These are phyloP conservation scores for Chrosomus eos DNA, from an alignment of 2,797 vertebrate genomes.

Conservation along the genomic window DNA sequence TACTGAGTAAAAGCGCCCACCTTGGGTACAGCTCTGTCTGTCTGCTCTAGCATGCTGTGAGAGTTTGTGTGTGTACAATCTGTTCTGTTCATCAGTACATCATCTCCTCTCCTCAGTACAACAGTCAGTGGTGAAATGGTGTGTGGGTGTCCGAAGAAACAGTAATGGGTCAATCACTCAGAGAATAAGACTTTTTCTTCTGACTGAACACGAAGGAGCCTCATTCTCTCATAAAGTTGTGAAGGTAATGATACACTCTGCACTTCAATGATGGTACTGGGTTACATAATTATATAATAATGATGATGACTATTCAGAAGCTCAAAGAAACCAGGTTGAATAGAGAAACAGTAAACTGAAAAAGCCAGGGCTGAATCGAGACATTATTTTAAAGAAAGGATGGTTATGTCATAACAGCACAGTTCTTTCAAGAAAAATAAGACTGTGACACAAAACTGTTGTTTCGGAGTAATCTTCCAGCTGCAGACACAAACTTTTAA, in stretches of 20 bases:
- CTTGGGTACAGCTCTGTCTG: slow-evolving; percentile 6
- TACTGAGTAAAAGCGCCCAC: slow-evolving; percentile 39
- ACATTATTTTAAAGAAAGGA: slow-evolving; percentile 13
- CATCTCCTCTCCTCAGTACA: slow-evolving; percentile 38
- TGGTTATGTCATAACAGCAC: background rate
- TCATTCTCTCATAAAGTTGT: slow-evolving; percentile 32
- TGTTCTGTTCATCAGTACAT: slow-evolving; percentile 55
- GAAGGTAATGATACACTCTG: slow-evolving; percentile 42
- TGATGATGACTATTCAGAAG: slow-evolving; percentile 30
- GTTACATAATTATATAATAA: slow-evolving; percentile 44
- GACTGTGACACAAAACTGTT: slow-evolving; percentile 5
- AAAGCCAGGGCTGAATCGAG: slow-evolving; percentile 23
- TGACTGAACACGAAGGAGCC: slow-evolving; percentile 5
- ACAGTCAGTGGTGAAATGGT: slow-evolving; percentile 38
- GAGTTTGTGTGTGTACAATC: slow-evolving; percentile 41
- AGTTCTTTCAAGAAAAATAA: background rate
- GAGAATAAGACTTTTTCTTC: slow-evolving; percentile 29
- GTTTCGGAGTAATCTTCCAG: background rate
- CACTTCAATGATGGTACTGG: slow-evolving; percentile 30
- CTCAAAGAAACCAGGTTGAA: slow-evolving; percentile 29
- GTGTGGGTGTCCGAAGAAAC: slow-evolving; percentile 47
- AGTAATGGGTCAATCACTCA: slow-evolving; percentile 43
- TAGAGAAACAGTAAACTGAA: slow-evolving; percentile 17
- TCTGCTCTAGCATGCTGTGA: slow-evolving; percentile 41
- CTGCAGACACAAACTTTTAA: slow-evolving; percentile 12